These are phyloP conservation scores for Lithophane semibrunnea DNA, from an alignment of 2,888 invertebrate genomes.

Conservation along the genomic window DNA sequence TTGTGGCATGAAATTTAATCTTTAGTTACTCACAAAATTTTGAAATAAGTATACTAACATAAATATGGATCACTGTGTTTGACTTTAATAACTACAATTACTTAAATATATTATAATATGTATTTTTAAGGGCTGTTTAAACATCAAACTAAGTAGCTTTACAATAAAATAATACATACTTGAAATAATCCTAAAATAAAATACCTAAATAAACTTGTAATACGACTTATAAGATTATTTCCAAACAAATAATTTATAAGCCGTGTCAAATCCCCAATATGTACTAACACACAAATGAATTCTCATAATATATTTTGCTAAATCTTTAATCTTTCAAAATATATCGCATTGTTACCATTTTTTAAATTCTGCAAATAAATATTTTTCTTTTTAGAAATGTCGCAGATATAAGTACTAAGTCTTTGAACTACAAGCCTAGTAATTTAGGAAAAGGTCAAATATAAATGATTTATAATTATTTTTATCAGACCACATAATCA, in stretches of 20 bases:
- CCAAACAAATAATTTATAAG: background rate
- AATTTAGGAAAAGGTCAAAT: background rate
- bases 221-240: slow-evolving; percentile 6
- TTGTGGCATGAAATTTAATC: too few relatives aligned
- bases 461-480: background rate
- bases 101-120: too few relatives aligned
- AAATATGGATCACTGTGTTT: too few relatives aligned
- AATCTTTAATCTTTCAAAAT: slow-evolving; percentile 4
- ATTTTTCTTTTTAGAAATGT: background rate
- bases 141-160: background rate
- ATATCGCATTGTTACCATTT: background rate
- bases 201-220: background rate
- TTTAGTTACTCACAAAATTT: too few relatives aligned
- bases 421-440: background rate
- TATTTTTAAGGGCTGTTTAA: background rate
- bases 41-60: too few relatives aligned
- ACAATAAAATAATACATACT: background rate
- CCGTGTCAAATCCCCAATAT: background rate
- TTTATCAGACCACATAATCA: background rate
- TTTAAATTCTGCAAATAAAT: background rate
- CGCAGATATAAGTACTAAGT: background rate
- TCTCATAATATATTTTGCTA: background rate
- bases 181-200: background rate
- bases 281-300: background rate
- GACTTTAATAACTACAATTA: too few relatives aligned